A percentile compares a stretch with the other conserved stretches of the same genome.
Evolutionary conservation across 1,140 invertebrate genomes (phyloP).

Genomic region (Zaprionus taronus): DNA sequence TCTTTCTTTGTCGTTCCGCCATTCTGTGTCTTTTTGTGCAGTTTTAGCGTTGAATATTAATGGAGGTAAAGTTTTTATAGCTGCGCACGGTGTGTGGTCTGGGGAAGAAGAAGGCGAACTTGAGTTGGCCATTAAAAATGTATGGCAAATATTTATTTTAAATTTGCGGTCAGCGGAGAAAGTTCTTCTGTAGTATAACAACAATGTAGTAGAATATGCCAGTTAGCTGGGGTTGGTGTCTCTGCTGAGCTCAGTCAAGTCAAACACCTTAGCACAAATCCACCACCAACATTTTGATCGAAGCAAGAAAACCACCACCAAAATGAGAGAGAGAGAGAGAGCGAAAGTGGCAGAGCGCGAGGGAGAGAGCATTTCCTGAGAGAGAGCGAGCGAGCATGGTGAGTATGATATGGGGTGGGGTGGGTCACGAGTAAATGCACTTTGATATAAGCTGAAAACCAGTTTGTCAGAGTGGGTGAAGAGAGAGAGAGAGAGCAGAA

Average conservation of each 20-base stretch:
- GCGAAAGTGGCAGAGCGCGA: not conserved
- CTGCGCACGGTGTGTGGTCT: not conserved
- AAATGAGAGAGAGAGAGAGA: not conserved
- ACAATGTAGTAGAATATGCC: constrained; percentile 2
- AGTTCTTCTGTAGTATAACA: constrained; percentile 19
- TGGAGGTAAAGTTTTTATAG: constrained; percentile 54
- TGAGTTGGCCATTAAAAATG: constrained; percentile 56
- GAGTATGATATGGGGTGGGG: not conserved
- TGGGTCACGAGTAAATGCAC: not conserved
- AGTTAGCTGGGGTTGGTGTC: constrained; percentile 18
- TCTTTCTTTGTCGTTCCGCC: not conserved
- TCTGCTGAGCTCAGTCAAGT: constrained; percentile 24
- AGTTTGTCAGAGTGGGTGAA: not conserved
- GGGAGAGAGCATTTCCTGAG: not conserved
- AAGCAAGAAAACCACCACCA: constrained; percentile 47
- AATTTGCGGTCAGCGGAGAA: constrained; percentile 47
- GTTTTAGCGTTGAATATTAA: constrained; percentile 50
- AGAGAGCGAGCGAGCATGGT: not conserved
- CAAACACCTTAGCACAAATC: not conserved
- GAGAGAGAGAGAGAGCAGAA: not conserved
- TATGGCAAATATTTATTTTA: constrained; percentile 50
- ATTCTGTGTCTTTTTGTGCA: constrained; percentile 24
- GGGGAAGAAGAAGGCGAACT: not conserved
- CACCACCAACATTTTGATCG: constrained; percentile 20
- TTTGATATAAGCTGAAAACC: constrained; percentile 23